These are phyloP conservation scores for Epicauta chinensis DNA, from an alignment of 1,140 invertebrate genomes.

Conservation along the genomic window DNA sequence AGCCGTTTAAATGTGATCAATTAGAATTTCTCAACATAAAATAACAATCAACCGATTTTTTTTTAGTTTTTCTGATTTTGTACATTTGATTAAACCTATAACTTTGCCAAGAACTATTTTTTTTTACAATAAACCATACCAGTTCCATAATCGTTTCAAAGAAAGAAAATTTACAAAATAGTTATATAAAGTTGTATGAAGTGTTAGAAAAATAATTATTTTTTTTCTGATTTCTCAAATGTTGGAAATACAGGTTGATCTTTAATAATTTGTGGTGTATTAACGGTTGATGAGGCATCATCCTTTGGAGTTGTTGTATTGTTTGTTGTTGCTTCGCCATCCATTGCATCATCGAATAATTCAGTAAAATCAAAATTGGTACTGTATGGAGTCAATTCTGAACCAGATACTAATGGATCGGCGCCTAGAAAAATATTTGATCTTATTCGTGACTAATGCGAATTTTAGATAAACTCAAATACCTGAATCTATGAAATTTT, in stretches of 20 bases:
- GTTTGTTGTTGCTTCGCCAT: conserved; percentile 6
- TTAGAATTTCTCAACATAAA: too few species aligned
- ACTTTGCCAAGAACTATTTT: too few species aligned
- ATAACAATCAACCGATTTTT: too few species aligned
- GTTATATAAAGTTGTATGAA: too few species aligned
- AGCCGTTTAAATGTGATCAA: too few species aligned
- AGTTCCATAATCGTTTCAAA: too few species aligned
- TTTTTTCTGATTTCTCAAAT: neutral
- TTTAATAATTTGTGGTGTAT: conserved; percentile 25
- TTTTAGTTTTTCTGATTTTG: too few species aligned
- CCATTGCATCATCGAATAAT: conserved; percentile 29
- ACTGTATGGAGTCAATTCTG: conserved; percentile 21
- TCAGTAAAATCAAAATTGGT: conserved; percentile 27
- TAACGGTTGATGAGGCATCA: conserved; percentile 10
- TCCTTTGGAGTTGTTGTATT: neutral
- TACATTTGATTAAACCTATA: too few species aligned
- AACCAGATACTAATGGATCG: conserved; percentile 26
- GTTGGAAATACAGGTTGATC: conserved; percentile 20
- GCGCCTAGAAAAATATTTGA: conserved; percentile 4
- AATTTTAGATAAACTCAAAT: conserved; percentile 1
- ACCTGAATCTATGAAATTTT: conserved; percentile 5
- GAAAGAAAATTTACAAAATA: too few species aligned
- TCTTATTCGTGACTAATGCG: neutral
- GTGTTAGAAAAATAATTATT: conserved; percentile 1
- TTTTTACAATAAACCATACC: too few species aligned